Evolutionary conservation across 2,113 vertebrate genomes (phyloP), one percentile per base, ranked within the genome.

Genomic region (Piprites chloris): DNA sequence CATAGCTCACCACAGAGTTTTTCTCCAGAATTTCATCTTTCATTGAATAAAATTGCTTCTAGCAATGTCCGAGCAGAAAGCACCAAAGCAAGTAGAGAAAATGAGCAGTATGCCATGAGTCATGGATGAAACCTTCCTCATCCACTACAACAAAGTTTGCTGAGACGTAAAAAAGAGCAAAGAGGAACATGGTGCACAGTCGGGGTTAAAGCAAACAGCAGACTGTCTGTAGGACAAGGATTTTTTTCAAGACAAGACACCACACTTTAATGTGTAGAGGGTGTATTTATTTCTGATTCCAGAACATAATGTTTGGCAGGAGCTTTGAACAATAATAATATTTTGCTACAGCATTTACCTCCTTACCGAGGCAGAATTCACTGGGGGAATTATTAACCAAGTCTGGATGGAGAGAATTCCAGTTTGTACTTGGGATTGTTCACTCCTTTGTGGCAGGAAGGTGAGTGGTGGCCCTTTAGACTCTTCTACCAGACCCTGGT

Each of bases 191-290:
- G 11, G 39, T 1, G 11, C 47, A n/a, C 27, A 63, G 7, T 8
- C 49, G 71, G 17, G 28, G 32, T 56, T 68, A 72, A 85, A 89
- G 77, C 59, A 35, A 39, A 76, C 35, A 49, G 50, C 42, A 81
- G 42, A 17, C 28, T 71, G 11, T 26, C 3, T 6, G 20, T 21
- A 63, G 52, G 61, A 79, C n/a, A 68, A 68, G 30, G 39, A 5
- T 0, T 33, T 73, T 93, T 89, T 89, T 50, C 7, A 19, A 52
- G 63, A 42, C 13, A 49, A 74, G 52, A 74, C 46, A 59, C 46
- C 21, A 69, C 0, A 0, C 50, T 62, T 20, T 77, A 74, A 59
- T 0, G 2, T 46, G 23, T 39, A 71, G 16, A 75, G 26, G 23
- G 11, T 2, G 2, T 30, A 37, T 49, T 94, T 79, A 28, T 68